phyloP scores from a whole-genome alignment of 2,888 invertebrate genomes.

The Metacarcinus magister region DNA sequence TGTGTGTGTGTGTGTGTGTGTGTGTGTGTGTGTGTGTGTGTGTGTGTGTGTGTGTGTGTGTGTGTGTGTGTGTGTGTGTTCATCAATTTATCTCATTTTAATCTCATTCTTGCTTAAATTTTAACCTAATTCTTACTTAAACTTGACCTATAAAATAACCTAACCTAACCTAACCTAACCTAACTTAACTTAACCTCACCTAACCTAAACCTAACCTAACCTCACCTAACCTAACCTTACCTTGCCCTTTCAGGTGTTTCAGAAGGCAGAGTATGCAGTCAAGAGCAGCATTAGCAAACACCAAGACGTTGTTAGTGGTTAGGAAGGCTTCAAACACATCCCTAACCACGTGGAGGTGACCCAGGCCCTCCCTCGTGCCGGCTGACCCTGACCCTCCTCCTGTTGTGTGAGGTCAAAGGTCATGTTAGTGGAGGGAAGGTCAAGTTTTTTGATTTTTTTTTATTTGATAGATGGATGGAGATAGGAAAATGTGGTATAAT shows the following conservation, averaged over 20 bases:
- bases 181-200: too few relatives aligned
- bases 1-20: not conserved
- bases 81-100: too few relatives aligned
- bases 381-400: not conserved
- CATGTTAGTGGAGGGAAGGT: not conserved
- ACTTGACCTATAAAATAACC: too few relatives aligned
- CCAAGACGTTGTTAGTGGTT: constrained; percentile 95
- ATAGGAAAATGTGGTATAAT: too few relatives aligned
- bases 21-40: not conserved
- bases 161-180: too few relatives aligned
- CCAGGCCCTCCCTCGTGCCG: constrained; percentile 76
- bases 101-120: too few relatives aligned
- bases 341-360: constrained; percentile 85
- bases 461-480: too few relatives aligned
- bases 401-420: not conserved
- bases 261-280: constrained; percentile 96
- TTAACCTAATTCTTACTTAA: too few relatives aligned
- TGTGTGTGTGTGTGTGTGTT: not conserved
- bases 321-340: constrained; percentile 98
- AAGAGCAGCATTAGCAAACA: constrained; percentile 96
- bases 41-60: constrained; percentile 3
- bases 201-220: not conserved
- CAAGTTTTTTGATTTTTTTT: too few relatives aligned
- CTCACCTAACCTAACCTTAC: constrained; percentile 68
- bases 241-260: constrained; percentile 90